Conservation (phyloP, 2,888 invertebrate species). For the Junonia oenone region DNA sequence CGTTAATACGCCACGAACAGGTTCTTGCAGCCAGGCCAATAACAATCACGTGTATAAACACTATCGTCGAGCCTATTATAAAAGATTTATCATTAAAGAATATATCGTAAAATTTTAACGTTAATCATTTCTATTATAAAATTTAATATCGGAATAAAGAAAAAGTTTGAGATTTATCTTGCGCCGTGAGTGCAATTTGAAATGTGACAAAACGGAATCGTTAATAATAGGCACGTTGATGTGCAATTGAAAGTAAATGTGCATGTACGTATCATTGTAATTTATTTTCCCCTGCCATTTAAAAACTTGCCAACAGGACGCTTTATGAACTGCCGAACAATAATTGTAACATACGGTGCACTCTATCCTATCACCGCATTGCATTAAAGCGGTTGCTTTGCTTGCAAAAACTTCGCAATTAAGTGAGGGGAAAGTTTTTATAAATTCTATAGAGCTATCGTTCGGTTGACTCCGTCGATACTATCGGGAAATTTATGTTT, state of each 20-base stretch:
- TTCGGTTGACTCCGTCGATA: conserved; percentile 10
- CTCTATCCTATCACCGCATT: conserved; percentile 23
- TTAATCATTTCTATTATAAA: neutral
- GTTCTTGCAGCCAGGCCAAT: conserved; percentile 40
- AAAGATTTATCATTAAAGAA: conserved; percentile 8
- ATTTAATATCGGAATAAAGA: neutral
- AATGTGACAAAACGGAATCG: neutral
- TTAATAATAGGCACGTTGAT: conserved; percentile 2
- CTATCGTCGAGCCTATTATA: conserved; percentile 7
- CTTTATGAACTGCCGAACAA: conserved; percentile 15
- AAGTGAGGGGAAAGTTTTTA: conserved; percentile 15
- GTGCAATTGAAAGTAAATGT: conserved; percentile 6
- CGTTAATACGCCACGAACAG: conserved; percentile 52
- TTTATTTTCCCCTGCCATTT: conserved; percentile 13
- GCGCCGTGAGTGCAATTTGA: neutral
- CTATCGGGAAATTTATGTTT: conserved; percentile 19
- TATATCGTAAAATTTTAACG: neutral
- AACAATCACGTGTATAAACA: conserved; percentile 19
- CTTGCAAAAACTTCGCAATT: conserved; percentile 21
- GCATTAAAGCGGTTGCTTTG: conserved; percentile 26
- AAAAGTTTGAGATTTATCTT: neutral
- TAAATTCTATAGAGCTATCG: conserved; percentile 19
- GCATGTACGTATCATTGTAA: conserved; percentile 5
- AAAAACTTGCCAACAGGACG: conserved; percentile 21
- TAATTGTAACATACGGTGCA: conserved; percentile 27